These are phyloP conservation scores for Cecropterus lyciades DNA, from an alignment of 1,140 invertebrate species.

Conservation along the genomic window DNA sequence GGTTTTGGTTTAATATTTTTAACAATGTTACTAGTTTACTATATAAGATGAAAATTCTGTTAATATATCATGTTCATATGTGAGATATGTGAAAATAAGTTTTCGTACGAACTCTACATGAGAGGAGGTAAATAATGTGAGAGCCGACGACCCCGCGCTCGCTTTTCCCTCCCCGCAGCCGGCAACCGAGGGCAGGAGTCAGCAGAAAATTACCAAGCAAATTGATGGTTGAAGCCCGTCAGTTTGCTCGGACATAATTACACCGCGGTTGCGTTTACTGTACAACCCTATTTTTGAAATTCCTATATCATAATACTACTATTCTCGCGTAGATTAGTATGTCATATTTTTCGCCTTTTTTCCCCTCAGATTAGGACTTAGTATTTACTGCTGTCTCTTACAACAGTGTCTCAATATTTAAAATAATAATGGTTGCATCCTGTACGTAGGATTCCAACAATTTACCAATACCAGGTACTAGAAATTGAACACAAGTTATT, in stretches of 20 bases:
- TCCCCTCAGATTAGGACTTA: too few species aligned
- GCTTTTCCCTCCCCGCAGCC: constrained; percentile 9
- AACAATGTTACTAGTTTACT: too few species aligned
- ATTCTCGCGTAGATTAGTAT: background rate
- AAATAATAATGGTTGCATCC: too few species aligned
- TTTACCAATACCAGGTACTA: too few species aligned
- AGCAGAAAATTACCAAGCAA: constrained; percentile 29
- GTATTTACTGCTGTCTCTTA: too few species aligned
- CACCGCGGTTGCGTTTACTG: constrained; percentile 21
- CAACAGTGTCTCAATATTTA: too few species aligned
- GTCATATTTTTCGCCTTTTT: background rate
- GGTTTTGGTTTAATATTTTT: too few species aligned
- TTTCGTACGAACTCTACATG: background rate
- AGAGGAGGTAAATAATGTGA: background rate
- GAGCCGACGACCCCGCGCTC: background rate
- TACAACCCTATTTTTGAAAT: background rate
- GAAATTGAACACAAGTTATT: too few species aligned
- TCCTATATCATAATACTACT: background rate
- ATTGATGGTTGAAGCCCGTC: constrained; percentile 26
- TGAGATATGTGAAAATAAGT: too few species aligned
- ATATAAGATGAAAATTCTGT: too few species aligned
- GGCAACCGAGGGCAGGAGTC: constrained; percentile 31
- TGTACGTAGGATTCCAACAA: too few species aligned
- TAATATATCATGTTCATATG: too few species aligned
- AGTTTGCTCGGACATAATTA: constrained; percentile 31